Evolutionary conservation across 2,888 invertebrate species (phyloP).

Genomic region (Drosophila subsilvestris): DNA sequence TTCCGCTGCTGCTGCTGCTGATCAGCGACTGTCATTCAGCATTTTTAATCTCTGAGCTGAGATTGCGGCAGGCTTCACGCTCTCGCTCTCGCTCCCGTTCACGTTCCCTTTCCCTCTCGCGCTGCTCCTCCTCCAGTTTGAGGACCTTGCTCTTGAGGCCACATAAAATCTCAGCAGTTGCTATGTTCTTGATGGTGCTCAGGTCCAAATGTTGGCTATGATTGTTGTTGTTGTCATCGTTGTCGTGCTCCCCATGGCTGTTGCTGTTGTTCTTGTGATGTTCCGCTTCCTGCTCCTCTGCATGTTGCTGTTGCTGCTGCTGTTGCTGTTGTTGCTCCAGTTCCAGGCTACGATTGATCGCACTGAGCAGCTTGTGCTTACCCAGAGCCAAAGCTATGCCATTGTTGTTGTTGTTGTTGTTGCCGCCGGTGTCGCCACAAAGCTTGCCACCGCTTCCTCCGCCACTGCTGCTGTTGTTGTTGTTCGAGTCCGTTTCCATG

Average conservation of each 20-base stretch:
- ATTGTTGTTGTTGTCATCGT: slow-evolving; percentile 68
- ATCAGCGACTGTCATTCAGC: slow-evolving; percentile 67
- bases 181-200: slow-evolving; percentile 81
- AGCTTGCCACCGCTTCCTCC: slow-evolving; percentile 6
- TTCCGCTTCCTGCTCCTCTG: slow-evolving; percentile 43
- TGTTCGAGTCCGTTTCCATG: slow-evolving; percentile 73
- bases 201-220: slow-evolving; percentile 73
- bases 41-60: slow-evolving; percentile 78
- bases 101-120: slow-evolving; percentile 65
- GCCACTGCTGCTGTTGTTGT: slow-evolving; percentile 71
- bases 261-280: slow-evolving; percentile 35
- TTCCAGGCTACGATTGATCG: slow-evolving; percentile 63
- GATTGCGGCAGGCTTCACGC: slow-evolving; percentile 67
- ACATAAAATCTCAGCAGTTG: slow-evolving; percentile 80
- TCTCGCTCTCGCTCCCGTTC: slow-evolving; percentile 58
- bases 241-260: slow-evolving; percentile 21
- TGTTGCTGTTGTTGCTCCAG: slow-evolving; percentile 50
- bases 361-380: slow-evolving; percentile 64
- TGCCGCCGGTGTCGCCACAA: too few relatives aligned
- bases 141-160: slow-evolving; percentile 81
- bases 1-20: slow-evolving; percentile 1
- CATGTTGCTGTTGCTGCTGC: slow-evolving; percentile 43
- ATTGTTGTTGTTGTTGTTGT: slow-evolving; percentile 33
- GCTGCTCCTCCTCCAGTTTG: slow-evolving; percentile 78
- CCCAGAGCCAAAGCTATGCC: slow-evolving; percentile 65